These are phyloP conservation scores for Boloria euphrosyne DNA, from an alignment of 2,888 invertebrate genomes.

Conservation along the genomic window DNA sequence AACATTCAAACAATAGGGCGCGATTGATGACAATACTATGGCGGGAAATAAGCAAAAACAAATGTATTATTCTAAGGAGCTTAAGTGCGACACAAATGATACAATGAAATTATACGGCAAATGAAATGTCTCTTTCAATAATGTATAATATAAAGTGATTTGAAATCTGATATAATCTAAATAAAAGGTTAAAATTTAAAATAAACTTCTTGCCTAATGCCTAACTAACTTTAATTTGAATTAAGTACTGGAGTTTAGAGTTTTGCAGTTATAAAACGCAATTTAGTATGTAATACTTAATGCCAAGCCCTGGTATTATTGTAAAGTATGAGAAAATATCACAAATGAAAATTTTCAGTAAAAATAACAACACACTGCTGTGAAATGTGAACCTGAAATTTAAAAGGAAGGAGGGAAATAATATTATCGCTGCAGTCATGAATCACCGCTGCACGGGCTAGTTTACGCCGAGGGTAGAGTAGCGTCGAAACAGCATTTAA, in stretches of 20 bases:
- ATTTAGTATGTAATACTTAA: too few species aligned
- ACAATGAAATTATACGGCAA: slow-evolving; percentile 8
- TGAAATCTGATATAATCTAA: too few species aligned
- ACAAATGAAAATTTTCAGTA: slow-evolving; percentile 13
- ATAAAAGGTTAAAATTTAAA: too few species aligned
- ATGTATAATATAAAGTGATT: not conserved
- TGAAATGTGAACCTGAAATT: slow-evolving; percentile 28
- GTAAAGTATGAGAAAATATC: slow-evolving; percentile 12
- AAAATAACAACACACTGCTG: slow-evolving; percentile 21
- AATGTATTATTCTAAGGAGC: slow-evolving; percentile 28
- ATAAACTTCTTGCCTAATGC: too few species aligned
- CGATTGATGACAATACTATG: slow-evolving; percentile 35
- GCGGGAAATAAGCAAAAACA: slow-evolving; percentile 28
- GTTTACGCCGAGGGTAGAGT: slow-evolving; percentile 29
- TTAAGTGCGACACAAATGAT: slow-evolving; percentile 10
- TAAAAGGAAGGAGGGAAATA: slow-evolving; percentile 31
- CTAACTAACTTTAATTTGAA: too few species aligned
- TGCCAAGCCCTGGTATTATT: too few species aligned
- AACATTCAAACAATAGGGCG: slow-evolving; percentile 32
- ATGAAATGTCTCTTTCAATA: not conserved
- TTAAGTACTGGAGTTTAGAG: too few species aligned
- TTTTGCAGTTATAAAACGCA: too few species aligned
- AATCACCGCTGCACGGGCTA: slow-evolving; percentile 23
- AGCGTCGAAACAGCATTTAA: slow-evolving; percentile 69
- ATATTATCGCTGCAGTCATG: slow-evolving; percentile 31